Conservation (phyloP, 2,113 vertebrate genomes). For the Clarias batrachus region DNA sequence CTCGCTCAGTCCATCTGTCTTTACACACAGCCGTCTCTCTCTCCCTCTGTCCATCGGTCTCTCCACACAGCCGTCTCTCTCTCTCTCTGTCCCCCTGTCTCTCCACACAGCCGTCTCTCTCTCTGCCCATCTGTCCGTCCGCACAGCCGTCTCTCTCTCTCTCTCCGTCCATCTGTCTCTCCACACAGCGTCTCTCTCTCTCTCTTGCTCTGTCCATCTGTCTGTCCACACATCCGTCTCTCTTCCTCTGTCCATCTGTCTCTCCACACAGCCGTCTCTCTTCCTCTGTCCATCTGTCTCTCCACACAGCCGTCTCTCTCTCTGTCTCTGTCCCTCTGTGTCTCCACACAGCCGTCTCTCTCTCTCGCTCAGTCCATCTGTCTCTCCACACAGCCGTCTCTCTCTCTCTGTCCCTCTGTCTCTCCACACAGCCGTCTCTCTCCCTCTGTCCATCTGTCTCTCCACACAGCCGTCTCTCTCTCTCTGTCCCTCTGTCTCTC, state of each 20-base stretch:
- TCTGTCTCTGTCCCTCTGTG: not conserved
- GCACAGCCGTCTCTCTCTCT: too few relatives aligned
- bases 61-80: too few relatives aligned
- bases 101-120: too few relatives aligned
- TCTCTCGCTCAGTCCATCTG: not conserved
- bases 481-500: not conserved
- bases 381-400: not conserved
- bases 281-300: not conserved
- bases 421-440: too few relatives aligned
- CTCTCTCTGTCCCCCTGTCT: too few relatives aligned
- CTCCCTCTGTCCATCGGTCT: too few relatives aligned
- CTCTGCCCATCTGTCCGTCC: too few relatives aligned
- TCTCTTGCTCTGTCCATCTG: not conserved
- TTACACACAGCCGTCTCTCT: too few relatives aligned
- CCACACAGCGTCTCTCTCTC: not conserved
- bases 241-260: too few relatives aligned
- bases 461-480: not conserved
- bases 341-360: too few relatives aligned
- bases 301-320: not conserved
- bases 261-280: not conserved
- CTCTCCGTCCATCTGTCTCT: too few relatives aligned
- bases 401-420: not conserved
- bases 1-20: too few relatives aligned
- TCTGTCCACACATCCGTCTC: not conserved
- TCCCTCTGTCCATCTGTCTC: not conserved